Base-by-base conservation (phyloP, 2,113 vertebrate genomes). In the Centrocercus urophasianus region DNA sequence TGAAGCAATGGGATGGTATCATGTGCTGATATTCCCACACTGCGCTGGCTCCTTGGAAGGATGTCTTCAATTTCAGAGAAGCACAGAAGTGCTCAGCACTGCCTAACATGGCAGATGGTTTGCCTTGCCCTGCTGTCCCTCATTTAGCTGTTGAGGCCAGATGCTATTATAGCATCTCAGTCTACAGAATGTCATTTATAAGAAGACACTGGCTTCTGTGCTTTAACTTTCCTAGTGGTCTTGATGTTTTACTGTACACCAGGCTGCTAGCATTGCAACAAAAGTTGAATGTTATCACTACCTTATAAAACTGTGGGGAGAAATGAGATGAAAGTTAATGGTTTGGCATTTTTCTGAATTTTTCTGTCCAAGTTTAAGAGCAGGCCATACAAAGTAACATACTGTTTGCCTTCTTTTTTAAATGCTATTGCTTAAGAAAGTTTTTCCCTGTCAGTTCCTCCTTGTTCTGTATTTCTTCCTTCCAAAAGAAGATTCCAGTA, bases 1-100 rank as follows among this genome's bases (percentile, higher is more conserved):
- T 66, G 63, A 4, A 2, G 9, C 27, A 1, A 3, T 48, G 45
- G 19, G 0, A 0, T 54, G 54, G 15, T 48, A 27, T 11, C 40
- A 19, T 21, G 0, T 15, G 50, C 45, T 34, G 32, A 48, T 4
- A 12, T 50, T 81, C 60, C 13, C 43, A 69, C 47, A 3, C 14
- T 27, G 45, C 20, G 6, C 25, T 38, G 8, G 24, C 5, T 59
- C 30, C 61, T 61, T 36, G 34, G 32, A 38, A 85, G 43, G 54
- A 8, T 63, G 36, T 19, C 50, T 70, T 27, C n/a, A 21, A 13
- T 19, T 28, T 74, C 60, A 43, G 27, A 77, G 67, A 8, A 48
- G 15, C 27, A 13, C 38, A 42, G 71, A 69, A 42, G 36, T 3
- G 5, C 45, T 40, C 27, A 42, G 24, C 0, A 0, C 20, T 67